phyloP scores from a whole-genome alignment of 2,888 invertebrate species.

The Microdon myrmicae region DNA sequence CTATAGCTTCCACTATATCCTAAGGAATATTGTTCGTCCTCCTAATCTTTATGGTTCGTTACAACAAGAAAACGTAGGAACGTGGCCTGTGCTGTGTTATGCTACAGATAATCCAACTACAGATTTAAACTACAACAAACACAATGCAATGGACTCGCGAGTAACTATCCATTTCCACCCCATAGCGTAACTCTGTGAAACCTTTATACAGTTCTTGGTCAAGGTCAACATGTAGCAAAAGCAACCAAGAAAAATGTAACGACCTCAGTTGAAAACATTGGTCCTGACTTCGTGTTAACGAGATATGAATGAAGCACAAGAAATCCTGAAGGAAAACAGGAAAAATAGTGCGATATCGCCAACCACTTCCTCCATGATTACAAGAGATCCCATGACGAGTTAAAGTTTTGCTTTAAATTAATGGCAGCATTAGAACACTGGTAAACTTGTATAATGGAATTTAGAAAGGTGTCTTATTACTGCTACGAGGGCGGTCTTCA shows the following conservation, averaged over 20 bases:
- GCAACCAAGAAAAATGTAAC: not conserved
- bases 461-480: constrained; percentile 29
- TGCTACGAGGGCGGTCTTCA: constrained; percentile 5
- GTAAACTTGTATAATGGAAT: constrained; percentile 33
- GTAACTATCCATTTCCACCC: too few species aligned
- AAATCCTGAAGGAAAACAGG: constrained; percentile 4
- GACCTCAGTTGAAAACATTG: not conserved
- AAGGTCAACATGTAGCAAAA: constrained; percentile 47
- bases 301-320: constrained; percentile 25
- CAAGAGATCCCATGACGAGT: not conserved
- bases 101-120: too few species aligned
- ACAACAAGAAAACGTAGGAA: too few species aligned
- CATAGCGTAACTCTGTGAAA: constrained; percentile 19
- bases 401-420: constrained; percentile 18
- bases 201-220: constrained; percentile 36
- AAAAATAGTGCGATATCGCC: constrained; percentile 9
- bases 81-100: too few species aligned
- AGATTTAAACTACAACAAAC: too few species aligned
- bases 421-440: constrained; percentile 8
- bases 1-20: too few species aligned
- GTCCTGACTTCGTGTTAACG: constrained; percentile 20
- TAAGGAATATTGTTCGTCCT: too few species aligned
- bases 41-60: too few species aligned
- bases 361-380: constrained; percentile 25
- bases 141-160: too few species aligned